Evolutionary conservation across 2,888 invertebrate genomes (phyloP).

Genomic region (Anorthoa munda): DNA sequence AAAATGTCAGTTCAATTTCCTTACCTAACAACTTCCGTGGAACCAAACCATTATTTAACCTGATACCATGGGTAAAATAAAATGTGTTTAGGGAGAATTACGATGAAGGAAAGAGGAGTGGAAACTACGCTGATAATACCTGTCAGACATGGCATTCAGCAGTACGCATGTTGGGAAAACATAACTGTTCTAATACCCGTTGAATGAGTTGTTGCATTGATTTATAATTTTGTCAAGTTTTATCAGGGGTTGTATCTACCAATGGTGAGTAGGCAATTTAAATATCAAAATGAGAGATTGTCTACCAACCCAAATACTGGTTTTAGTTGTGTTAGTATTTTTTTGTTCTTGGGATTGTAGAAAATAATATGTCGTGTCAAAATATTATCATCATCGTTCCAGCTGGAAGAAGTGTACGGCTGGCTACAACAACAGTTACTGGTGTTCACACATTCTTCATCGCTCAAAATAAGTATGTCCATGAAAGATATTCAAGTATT

Average conservation of each 20-base stretch:
- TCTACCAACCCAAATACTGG: too few relatives aligned
- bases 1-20: neutral
- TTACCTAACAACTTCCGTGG: conserved; percentile 41
- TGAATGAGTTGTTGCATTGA: conserved; percentile 65
- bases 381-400: neutral
- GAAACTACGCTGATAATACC: conserved; percentile 49
- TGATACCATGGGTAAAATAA: conserved; percentile 28
- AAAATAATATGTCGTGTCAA: neutral
- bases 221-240: conserved; percentile 44
- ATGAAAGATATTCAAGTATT: too few relatives aligned
- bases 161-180: conserved; percentile 54
- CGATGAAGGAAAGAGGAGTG: conserved; percentile 56
- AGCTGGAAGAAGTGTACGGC: neutral
- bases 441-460: too few relatives aligned
- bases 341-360: neutral
- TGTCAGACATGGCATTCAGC: conserved; percentile 56
- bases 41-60: conserved; percentile 26
- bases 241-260: conserved; percentile 21
- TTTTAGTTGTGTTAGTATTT: too few relatives aligned
- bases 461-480: too few relatives aligned
- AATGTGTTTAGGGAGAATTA: conserved; percentile 51
- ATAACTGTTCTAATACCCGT: conserved; percentile 52
- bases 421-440: too few relatives aligned
- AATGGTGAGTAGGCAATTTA: conserved; percentile 3
- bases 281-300: conserved; percentile 4